Evolutionary conservation across 2,797 vertebrate species (phyloP).

Genomic region (Glyptemys insculpta): DNA sequence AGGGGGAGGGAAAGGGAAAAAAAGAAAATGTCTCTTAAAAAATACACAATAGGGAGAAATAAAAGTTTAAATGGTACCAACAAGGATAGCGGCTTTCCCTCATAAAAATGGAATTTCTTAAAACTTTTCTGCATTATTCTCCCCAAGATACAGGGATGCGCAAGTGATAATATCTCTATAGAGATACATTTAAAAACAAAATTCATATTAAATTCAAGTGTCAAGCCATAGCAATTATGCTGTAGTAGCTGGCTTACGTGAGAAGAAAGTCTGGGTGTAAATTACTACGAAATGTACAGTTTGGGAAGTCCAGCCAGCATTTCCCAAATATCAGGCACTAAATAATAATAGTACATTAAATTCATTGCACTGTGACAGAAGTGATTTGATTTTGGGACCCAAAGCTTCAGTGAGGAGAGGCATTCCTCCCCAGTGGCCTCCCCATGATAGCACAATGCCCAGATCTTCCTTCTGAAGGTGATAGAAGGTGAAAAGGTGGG

Average conservation of each 20-base stretch:
- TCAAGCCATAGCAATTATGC: constrained; percentile 16
- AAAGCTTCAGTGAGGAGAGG: background rate
- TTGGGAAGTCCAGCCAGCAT: background rate
- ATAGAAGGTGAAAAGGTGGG: fast-evolving
- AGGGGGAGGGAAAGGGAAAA: constrained; percentile 48
- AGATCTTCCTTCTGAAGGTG: background rate
- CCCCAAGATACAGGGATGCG: constrained; percentile 33
- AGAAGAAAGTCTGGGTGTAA: background rate
- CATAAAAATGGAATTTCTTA: constrained; percentile 66
- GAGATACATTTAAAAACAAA: constrained; percentile 52
- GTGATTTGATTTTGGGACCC: background rate
- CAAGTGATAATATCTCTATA: background rate
- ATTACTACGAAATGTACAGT: background rate
- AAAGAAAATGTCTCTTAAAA: constrained; percentile 74
- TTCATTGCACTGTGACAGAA: fast-evolving
- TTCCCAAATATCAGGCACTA: background rate
- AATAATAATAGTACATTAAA: background rate
- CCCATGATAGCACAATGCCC: background rate
- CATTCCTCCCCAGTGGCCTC: background rate
- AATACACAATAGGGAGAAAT: constrained; percentile 47
- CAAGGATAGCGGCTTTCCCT: constrained; percentile 64
- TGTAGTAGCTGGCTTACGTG: background rate
- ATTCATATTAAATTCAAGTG: constrained; percentile 23
- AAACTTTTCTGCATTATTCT: constrained; percentile 41
- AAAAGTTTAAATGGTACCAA: constrained; percentile 68